Base-by-base conservation (phyloP, 2,888 invertebrate species). In the Brenthis ino region DNA sequence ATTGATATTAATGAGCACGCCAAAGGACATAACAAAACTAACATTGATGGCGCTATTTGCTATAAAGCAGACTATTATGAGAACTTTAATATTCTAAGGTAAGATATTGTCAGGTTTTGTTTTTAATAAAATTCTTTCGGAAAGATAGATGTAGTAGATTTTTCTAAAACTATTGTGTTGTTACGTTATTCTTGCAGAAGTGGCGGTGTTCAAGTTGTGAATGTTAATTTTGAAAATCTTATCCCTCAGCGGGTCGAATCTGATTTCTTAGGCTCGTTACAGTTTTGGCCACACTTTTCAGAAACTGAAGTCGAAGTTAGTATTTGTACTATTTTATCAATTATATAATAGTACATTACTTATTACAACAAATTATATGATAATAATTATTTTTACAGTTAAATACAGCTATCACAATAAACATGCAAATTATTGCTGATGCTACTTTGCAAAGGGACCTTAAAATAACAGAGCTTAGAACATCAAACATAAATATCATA, bases 391-490 rank as follows among this genome's bases (percentile, higher is more conserved):
- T 16, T 57, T 47, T 33, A 55, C 20, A 57, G 57, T 16, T 57
- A 47, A 47, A 13, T 14, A 50, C 50, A 60, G 60, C 48, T 28
- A 60, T 60, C 12, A 6, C 60, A 48, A 60, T 60, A 28, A 60
- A 28, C 6, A 47, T 60, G 47, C 60, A 50, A 60, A 60, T 60
- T 5, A 8, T 50, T 50, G 60, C 47, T 60, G 60, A 60, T 50
- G 60, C 58, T 14, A 20, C 28, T 13, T 14, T 58, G 8, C 43
- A 48, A 47, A 58, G 48, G 14, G 8, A 60, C 13, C 50, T 60
- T 28, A 47, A 13, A 24, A 50, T 60, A 14, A 60, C 60, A n/a
- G 28, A 48, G 4, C 5, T 60, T 14, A 50, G n/a, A 8, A 48
- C 58, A 48, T 48, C 58, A 60, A 28, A 8, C 14, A 13, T 60